phyloP scores from a whole-genome alignment of 1,140 invertebrate species.

The Zaprionus lachaisei region DNA sequence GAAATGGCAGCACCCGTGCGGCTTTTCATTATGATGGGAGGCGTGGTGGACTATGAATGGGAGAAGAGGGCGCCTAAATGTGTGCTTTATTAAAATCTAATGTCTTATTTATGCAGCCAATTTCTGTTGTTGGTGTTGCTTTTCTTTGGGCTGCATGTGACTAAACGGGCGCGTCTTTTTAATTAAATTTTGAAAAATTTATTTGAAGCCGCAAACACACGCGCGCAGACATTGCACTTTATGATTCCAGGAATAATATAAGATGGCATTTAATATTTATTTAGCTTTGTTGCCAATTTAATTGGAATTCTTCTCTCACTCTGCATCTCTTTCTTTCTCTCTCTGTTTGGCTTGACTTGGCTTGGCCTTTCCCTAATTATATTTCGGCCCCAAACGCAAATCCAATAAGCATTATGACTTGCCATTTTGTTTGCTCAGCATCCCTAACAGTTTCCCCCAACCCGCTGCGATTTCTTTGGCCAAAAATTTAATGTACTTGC shows the following conservation, averaged over 20 bases:
- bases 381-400: constrained; percentile 64
- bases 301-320: constrained; percentile 67
- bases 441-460: constrained; percentile 20
- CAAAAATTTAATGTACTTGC: constrained; percentile 49
- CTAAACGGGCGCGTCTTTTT: constrained; percentile 39
- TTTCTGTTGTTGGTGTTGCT: constrained; percentile 19
- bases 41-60: neutral
- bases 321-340: neutral
- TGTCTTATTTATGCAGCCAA: constrained; percentile 74
- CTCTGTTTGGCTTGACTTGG: neutral
- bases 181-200: constrained; percentile 76
- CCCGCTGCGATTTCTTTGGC: constrained; percentile 31
- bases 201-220: constrained; percentile 49
- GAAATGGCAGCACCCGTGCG: constrained; percentile 32
- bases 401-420: constrained; percentile 81
- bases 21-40: constrained; percentile 61
- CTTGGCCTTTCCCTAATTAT: constrained; percentile 68
- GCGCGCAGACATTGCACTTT: constrained; percentile 31
- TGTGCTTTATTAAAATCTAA: constrained; percentile 78
- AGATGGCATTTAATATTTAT: constrained; percentile 41
- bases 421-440: constrained; percentile 43
- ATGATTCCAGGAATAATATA: constrained; percentile 30
- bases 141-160: constrained; percentile 12
- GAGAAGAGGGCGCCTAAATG: constrained; percentile 45
- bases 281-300: constrained; percentile 57